Evolutionary conservation across 2,888 invertebrate genomes (phyloP).

Genomic region (Silvanus unidentatus): DNA sequence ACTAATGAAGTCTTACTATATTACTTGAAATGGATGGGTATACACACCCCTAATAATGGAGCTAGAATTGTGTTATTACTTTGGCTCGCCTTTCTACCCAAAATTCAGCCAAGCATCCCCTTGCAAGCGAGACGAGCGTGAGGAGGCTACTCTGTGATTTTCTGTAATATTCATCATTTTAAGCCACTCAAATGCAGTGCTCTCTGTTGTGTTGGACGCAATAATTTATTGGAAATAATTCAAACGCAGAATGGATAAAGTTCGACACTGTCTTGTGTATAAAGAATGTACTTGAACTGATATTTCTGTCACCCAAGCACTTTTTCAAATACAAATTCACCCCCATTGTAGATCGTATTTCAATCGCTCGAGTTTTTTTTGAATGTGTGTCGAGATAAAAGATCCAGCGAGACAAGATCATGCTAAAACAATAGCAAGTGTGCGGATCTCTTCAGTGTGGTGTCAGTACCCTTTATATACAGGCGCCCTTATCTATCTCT

Average conservation of each 20-base stretch:
- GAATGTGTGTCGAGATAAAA: constrained; percentile 21
- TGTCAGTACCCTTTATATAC: constrained; percentile 28
- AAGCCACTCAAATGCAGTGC: too few species aligned
- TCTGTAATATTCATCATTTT: too few species aligned
- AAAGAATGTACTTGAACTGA: background rate
- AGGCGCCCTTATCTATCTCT: constrained; percentile 35
- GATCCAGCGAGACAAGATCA: constrained; percentile 39
- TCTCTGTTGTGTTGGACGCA: background rate
- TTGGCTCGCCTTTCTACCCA: background rate
- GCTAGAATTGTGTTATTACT: constrained; percentile 3
- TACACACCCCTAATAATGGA: constrained; percentile 3
- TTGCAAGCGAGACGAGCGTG: background rate
- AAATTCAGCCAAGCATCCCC: background rate
- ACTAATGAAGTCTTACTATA: constrained; percentile 38
- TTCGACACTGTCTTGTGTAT: background rate
- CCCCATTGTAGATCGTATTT: constrained; percentile 34
- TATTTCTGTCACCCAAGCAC: constrained; percentile 19
- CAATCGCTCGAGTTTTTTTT: constrained; percentile 32
- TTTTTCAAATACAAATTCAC: constrained; percentile 31
- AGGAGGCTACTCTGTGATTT: too few species aligned
- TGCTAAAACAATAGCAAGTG: constrained; percentile 40
- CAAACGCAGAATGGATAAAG: background rate
- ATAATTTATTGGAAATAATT: background rate
- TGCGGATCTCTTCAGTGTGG: constrained; percentile 27
- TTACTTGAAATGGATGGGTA: constrained; percentile 3